Conservation (phyloP, 2,113 vertebrate genomes). For the Osmerus eperlanus region DNA sequence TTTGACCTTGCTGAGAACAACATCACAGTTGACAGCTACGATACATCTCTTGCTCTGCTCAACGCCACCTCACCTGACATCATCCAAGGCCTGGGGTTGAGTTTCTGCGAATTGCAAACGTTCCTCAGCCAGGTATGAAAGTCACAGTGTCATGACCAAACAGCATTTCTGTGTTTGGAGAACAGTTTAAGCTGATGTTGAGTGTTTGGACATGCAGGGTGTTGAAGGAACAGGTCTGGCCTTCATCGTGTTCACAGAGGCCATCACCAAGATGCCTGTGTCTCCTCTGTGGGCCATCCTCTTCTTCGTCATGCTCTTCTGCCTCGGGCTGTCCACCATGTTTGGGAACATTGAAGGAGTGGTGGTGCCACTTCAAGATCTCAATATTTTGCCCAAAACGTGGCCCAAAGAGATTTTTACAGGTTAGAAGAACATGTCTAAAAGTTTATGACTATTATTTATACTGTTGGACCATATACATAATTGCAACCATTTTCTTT, state of each 20-base stretch:
- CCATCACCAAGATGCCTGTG: constrained; percentile 92
- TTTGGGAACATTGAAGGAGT: constrained; percentile 94
- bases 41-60: constrained; percentile 16
- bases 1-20: constrained; percentile 61
- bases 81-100: constrained; percentile 49
- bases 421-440: constrained; percentile 63
- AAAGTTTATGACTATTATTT: too few species aligned
- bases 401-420: constrained; percentile 88
- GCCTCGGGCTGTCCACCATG: constrained; percentile 95
- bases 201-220: constrained; percentile 69
- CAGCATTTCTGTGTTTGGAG: not conserved
- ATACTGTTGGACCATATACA: not conserved
- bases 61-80: constrained; percentile 58
- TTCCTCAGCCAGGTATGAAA: constrained; percentile 67
- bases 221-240: constrained; percentile 93
- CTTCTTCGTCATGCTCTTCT: constrained; percentile 99
- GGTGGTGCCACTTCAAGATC: constrained; percentile 85
- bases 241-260: constrained; percentile 97
- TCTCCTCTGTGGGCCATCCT: constrained; percentile 91
- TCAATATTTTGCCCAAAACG: constrained; percentile 71
- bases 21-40: constrained; percentile 66
- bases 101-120: constrained; percentile 56
- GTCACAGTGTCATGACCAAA: not conserved
- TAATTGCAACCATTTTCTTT: not conserved
- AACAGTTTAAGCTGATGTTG: not conserved